Base-by-base conservation (phyloP, 2,888 invertebrate genomes). In the Drosophila meridionalis region DNA sequence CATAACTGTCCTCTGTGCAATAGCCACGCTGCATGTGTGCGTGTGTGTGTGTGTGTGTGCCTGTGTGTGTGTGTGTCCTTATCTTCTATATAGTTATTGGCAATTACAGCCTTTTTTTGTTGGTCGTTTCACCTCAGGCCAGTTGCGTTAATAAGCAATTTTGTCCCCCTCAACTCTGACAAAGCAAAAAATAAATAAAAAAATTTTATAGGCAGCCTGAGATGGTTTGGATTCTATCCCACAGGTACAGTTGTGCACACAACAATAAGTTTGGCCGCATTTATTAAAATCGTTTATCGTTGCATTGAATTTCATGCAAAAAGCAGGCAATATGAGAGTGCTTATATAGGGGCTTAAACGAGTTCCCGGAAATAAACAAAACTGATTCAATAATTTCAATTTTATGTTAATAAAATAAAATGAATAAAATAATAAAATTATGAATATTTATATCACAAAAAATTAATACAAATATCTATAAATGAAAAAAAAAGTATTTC, bases 71-170 rank as follows among this genome's bases (percentile, higher is more conserved):
- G 30, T 32, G 14, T n/a, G 32, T 65, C 34, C 38, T 42, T 57
- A 73, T 78, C 55, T 69, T 66, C 40, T 56, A 53, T 66, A 74
- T 74, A 62, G 79, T 78, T 75, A 82, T 75, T 78, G 82, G 56
- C 69, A 82, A 82, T 82, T 78, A 67, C 61, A 56, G 63, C 47
- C 59, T 50, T 70, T 65, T 72, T 81, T 69, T 50, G 47, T 52
- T 20, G 50, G 11, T 34, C 50, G 30, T 42, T 61, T 65, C 55
- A 60, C 53, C 45, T 63, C 43, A 28, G 55, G 40, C 55, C 38
- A 26, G 12, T 36, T 7, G 11, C 28, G 34, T 62, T 62, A 72
- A 72, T 65, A 45, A 53, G 45, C 55, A 43, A 9, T 48, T 59
- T 48, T 38, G 32, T 20, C 12, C 9, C 32, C 50, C n/a, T 14